Base-by-base conservation (phyloP, 2,888 invertebrate species). In the Nowickia ferox region DNA sequence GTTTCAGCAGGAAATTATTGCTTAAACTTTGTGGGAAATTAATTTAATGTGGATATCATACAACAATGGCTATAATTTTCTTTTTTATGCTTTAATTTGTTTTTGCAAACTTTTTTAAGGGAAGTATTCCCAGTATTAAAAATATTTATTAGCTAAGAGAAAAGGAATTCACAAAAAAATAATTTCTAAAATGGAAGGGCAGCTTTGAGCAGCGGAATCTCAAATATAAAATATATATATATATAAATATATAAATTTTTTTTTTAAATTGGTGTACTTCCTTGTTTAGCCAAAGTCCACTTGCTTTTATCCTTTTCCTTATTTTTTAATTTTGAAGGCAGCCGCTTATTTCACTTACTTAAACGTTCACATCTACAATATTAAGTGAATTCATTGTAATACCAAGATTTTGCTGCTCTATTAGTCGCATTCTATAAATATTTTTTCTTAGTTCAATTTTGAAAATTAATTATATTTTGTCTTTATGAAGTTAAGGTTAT, bases 11-110 rank as follows among this genome's bases (percentile, higher is more conserved):
- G 66, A 72, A 79, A 71, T 83, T 83, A 80, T 80, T 83, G 83
- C 68, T 83, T 53, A 76, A 80, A 86, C 71, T 83, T 83, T 66
- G 71, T 53, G 48, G 65, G 30, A 66, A 75, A 82, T 86, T 86
- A 82, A 86, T 86, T 83, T 79, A 86, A 86, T 82, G 72, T 61
- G 48, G 53, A 38, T 75, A 69, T 83, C 66, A 66, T 77, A 22
- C 30, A 72, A 66, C 83, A 83, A 77, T 57, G 19, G 42, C 71
- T 65, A 65, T 71, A 77, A 82, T 71, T 80, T 80, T n/a, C 30
- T 30, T 66, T 65, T 80, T 72, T 10, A 48, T 19, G 42, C 57
- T 44, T 66, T 71, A 11, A 22, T 9, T 9, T 13, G 44, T 30
- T 63, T 53, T 9, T 19, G 44, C 19, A 13, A 40, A 17, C 22